Base-by-base conservation (phyloP, 1,140 invertebrate species). In the Eubasilissa regina region DNA sequence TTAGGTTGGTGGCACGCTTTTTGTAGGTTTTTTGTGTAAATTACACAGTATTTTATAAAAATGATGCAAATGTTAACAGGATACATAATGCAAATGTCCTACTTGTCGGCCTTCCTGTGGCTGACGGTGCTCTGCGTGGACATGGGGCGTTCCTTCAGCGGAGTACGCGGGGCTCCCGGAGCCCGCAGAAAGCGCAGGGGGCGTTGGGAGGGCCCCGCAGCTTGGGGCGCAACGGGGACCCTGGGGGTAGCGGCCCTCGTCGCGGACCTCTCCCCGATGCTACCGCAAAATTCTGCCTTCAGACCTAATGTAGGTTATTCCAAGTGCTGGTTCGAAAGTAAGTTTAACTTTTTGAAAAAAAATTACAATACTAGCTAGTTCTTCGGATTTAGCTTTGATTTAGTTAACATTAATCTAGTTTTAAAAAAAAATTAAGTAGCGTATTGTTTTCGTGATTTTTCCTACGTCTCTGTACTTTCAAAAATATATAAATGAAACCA, bases 301-400 rank as follows among this genome's bases (percentile, higher is more conserved):
- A 11, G 55, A 17, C 55, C 55, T 19, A 15, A 58, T 17, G 8
- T 58, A 8, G 55, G 55, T 8, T 58, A 58, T 15, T 7, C 11
- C 55, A 58, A 58, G 55, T 58, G 55, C 15, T 58, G 55, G 55
- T 58, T 58, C 15, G 17, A 7, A 58, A 19, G 55, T 58, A 58
- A 58, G 11, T n/a, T 7, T 8, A 19, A 8, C n/a, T n/a, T n/a
- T n/a, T n/a, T 17, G 11, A 58, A 58, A n/a, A 58, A 58, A n/a
- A 58, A 58, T 58, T 8, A 58, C 8, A n/a, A 8, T 11, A 58
- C 55, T 58, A n/a, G n/a, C 7, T n/a, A 17, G 17, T 58, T 10
- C 55, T 11, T 58, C 7, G 11, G 7, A 13, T 48, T 48, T 9
- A 48, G n/a, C n/a, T n/a, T n/a, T n/a, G n/a, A n/a, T n/a, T n/a